Evolutionary conservation across 2,888 invertebrate genomes (phyloP).

Genomic region (Herminia tarsipennalis): DNA sequence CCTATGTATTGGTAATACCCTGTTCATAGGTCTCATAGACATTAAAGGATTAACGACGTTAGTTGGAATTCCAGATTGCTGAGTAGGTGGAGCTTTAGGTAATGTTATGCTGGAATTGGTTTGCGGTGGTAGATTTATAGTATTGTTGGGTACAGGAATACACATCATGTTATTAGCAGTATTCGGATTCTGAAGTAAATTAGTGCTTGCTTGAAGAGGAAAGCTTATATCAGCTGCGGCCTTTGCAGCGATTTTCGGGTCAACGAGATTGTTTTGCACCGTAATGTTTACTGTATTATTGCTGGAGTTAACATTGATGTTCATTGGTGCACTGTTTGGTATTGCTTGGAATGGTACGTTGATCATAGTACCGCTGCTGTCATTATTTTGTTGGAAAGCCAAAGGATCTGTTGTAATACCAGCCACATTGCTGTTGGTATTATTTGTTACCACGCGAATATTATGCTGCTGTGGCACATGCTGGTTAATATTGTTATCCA

Average conservation of each 20-base stretch:
- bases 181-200: slow-evolving; percentile 69
- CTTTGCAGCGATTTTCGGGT: slow-evolving; percentile 81
- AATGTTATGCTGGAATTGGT: slow-evolving; percentile 85
- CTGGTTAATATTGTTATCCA: slow-evolving; percentile 71
- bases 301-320: slow-evolving; percentile 81
- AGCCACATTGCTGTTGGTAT: slow-evolving; percentile 63
- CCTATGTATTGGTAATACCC: slow-evolving; percentile 92
- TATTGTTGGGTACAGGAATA: slow-evolving; percentile 76
- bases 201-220: slow-evolving; percentile 70
- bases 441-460: slow-evolving; percentile 79
- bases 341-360: slow-evolving; percentile 83
- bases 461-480: slow-evolving; percentile 80
- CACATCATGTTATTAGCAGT: slow-evolving; percentile 74
- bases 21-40: slow-evolving; percentile 89
- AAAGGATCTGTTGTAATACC: slow-evolving; percentile 68
- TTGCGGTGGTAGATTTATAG: slow-evolving; percentile 80
- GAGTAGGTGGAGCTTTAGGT: slow-evolving; percentile 86
- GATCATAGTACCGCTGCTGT: slow-evolving; percentile 76
- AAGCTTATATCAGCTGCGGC: slow-evolving; percentile 73
- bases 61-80: slow-evolving; percentile 87
- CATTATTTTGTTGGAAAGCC: slow-evolving; percentile 75
- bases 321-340: slow-evolving; percentile 82
- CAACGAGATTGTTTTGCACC: slow-evolving; percentile 80
- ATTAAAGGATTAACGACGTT: slow-evolving; percentile 91
- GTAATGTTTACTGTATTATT: slow-evolving; percentile 82